phyloP scores from a whole-genome alignment of 2,113 vertebrate genomes.

The Emydocephalus ijimae region DNA sequence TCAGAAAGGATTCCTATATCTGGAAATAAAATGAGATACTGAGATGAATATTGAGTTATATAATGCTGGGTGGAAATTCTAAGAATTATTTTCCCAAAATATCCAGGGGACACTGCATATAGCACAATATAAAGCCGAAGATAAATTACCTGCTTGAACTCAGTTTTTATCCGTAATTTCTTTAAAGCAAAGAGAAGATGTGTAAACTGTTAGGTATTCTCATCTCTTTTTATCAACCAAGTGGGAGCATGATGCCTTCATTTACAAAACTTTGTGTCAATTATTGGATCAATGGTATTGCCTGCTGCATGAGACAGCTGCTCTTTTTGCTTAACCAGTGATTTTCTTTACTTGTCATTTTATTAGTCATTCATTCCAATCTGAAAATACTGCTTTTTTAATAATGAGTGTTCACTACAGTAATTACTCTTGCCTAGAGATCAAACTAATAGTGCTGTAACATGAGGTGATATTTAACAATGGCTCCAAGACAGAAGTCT shows the following conservation, averaged over 20 bases:
- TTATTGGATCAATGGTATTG: slow-evolving; percentile 15
- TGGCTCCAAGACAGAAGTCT: neutral
- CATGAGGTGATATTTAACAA: neutral
- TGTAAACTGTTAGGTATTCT: neutral
- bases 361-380: neutral
- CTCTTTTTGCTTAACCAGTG: slow-evolving; percentile 12
- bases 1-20: neutral
- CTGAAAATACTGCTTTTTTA: neutral
- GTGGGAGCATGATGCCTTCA: slow-evolving; percentile 24
- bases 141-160: neutral
- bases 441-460: neutral
- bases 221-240: slow-evolving; percentile 10
- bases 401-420: neutral
- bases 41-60: neutral
- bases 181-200: slow-evolving; percentile 10
- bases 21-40: neutral
- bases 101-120: neutral
- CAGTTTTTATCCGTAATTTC: neutral
- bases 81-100: neutral
- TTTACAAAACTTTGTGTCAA: slow-evolving; percentile 29
- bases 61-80: neutral
- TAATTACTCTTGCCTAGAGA: neutral
- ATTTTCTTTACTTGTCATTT: slow-evolving; percentile 4
- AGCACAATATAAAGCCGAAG: neutral
- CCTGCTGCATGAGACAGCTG: slow-evolving; percentile 21